Base-by-base conservation (phyloP, 2,797 vertebrate genomes). In the Enteromius unitaeniatus region DNA sequence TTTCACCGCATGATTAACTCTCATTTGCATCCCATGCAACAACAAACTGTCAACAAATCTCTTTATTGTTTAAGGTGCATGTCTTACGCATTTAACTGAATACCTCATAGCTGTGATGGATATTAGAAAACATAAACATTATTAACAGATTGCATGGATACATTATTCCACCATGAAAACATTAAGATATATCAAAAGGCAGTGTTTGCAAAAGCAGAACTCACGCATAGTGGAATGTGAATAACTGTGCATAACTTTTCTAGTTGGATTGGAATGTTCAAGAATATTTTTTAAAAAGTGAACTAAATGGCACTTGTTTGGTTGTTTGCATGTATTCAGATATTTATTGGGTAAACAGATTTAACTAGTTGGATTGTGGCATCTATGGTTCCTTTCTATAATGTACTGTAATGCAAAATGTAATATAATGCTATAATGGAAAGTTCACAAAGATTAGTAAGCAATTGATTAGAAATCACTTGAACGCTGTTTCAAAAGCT, bases 401-500 rank as follows among this genome's bases (percentile, higher is more conserved):
- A 23, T 68, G 53, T 68, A 76, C 62, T 69, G 28, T 53, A 75
- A 74, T 23, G 26, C 9, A 58, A 75, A 68, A 58, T 8, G 6
- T 34, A 53, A 76, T 58, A 76, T 11, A 47, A 77, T 68, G 64
- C 28, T 81, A 67, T 84, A 75, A 34, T 47, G 64, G 14, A 62
- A 62, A 28, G 26, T 62, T 62, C 58, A 37, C 9, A 21, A 62
- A n/a, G 40, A 60, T 26, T 77, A 77, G 17, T 28, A 21, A 49
- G 17, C 26, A 60, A 68, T 26, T 31, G 7, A 31, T 75, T 1
- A 73, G 37, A 13, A 62, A 55, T 96, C 95, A 97, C 93, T 98
- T 96, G 91, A 98, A 99, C 87, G 96, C 95, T 0, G 95, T 93
- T 0, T 96, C 96, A 23, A 94, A 97, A 2, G 93, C 93, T 0